These are phyloP conservation scores for Labeo catla DNA, from an alignment of 2,113 vertebrate species.

Conservation along the genomic window DNA sequence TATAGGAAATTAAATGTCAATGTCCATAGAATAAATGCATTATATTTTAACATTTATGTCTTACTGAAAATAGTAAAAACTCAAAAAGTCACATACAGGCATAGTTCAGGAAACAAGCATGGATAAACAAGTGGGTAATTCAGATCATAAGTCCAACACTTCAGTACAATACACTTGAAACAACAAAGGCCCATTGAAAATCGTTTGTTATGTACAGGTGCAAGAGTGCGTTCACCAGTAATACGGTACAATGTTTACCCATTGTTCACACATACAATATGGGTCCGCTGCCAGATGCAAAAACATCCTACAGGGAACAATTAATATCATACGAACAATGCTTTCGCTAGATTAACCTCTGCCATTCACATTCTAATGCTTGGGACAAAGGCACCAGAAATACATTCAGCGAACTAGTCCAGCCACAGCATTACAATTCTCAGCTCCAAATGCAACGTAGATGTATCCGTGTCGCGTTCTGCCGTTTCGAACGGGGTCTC, in stretches of 20 bases:
- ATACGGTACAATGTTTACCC: neutral
- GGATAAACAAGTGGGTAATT: neutral
- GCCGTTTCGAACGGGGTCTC: neutral
- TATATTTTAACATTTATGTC: neutral
- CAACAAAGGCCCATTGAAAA: neutral
- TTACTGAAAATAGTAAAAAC: neutral
- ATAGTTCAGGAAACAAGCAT: neutral
- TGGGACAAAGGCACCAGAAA: constrained; percentile 13
- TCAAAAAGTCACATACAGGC: neutral
- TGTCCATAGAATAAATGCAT: neutral
- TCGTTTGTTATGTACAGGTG: constrained; percentile 11
- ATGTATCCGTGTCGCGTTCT: neutral
- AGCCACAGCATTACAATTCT: neutral
- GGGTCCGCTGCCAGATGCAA: neutral
- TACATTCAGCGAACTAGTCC: constrained; percentile 29
- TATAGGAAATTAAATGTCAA: too few relatives aligned
- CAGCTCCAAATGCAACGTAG: neutral
- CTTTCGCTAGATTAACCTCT: constrained; percentile 18
- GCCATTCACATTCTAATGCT: constrained; percentile 22
- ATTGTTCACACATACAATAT: constrained; percentile 29
- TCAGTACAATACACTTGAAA: neutral
- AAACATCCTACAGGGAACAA: constrained; percentile 24
- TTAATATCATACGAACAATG: constrained; percentile 36
- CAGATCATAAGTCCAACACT: neutral
- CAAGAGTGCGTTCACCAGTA: neutral